Evolutionary conservation across 2,797 vertebrate species (phyloP), one percentile per base, ranked within the genome.

Genomic region (Monodelphis domestica): DNA sequence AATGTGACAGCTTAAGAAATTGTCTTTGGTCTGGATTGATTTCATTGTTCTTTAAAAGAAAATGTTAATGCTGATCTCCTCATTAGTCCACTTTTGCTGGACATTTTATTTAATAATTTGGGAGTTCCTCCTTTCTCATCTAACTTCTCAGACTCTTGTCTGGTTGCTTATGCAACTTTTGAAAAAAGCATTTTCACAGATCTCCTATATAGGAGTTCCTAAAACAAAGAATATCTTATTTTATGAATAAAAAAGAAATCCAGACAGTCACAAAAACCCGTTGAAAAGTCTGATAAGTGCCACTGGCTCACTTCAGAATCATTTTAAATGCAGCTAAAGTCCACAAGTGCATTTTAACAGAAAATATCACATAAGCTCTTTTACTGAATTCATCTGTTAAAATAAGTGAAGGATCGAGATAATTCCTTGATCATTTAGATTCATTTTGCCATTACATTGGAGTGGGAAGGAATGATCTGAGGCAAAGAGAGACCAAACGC

Each of bases 51-150:
- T 97, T 95, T 95, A 95, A 95, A 95, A 91, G 95, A 95, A 96
- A 97, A 97, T 95, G 95, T 95, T 97, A 97, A 97, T 95, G 95
- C 59, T 93, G 91, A 24, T 91, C 94, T 97, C 95, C 96, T 96
- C 92, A 94, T 97, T 96, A 97, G 93, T 93, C 90, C 95, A 78
- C 70, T 78, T 4, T 78, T 10, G 70, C 38, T 45, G 38, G 70
- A 78, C 17, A 95, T 57, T 91, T 96, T 95, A 97, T 96, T 97
- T 97, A 97, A 97, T 96, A 97, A 96, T 96, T 97, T 94, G 97
- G 93, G 97, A 95, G 95, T 95, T 95, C 95, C 95, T 96, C 95
- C 96, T 97, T 96, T 97, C 96, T 93, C 94, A 0, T 95, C 96
- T 88, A 94, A 97, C 97, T 97, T 97, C 94, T 97, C 95, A 97